phyloP scores from a whole-genome alignment of 2,113 vertebrate genomes.

The Hippocampus mohnikei region DNA sequence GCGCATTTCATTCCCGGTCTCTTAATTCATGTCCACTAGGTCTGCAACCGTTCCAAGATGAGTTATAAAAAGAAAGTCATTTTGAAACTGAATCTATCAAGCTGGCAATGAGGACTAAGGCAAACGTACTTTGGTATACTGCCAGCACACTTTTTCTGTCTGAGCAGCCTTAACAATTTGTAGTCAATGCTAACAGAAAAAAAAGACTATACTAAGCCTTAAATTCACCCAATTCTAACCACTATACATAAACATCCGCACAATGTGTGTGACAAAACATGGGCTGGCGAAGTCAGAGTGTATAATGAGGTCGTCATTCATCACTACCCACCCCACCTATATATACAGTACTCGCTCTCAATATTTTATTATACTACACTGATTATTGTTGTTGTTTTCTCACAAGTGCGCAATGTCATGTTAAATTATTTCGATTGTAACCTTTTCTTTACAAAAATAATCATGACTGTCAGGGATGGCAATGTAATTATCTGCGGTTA shows the following conservation, averaged over 20 bases:
- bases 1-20: slow-evolving; percentile 28
- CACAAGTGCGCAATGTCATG: too few relatives aligned
- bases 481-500: too few relatives aligned
- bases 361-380: too few relatives aligned
- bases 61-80: slow-evolving; percentile 64
- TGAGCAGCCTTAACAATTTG: neutral
- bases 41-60: slow-evolving; percentile 17
- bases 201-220: too few relatives aligned
- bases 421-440: too few relatives aligned
- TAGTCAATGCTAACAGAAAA: neutral
- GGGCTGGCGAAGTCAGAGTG: neutral
- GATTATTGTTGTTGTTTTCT: too few relatives aligned
- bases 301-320: too few relatives aligned
- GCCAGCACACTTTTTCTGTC: neutral
- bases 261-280: neutral
- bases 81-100: slow-evolving; percentile 46
- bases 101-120: slow-evolving; percentile 7
- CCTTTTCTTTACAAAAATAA: too few relatives aligned
- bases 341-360: too few relatives aligned
- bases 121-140: neutral
- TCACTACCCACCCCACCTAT: too few relatives aligned
- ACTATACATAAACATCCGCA: neutral
- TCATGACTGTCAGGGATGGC: too few relatives aligned
- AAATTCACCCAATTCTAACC: neutral
- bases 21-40: slow-evolving; percentile 24